Evolutionary conservation across 2,888 invertebrate species (phyloP), one percentile per base, ranked within the genome.

Genomic region (Unio pictorum): DNA sequence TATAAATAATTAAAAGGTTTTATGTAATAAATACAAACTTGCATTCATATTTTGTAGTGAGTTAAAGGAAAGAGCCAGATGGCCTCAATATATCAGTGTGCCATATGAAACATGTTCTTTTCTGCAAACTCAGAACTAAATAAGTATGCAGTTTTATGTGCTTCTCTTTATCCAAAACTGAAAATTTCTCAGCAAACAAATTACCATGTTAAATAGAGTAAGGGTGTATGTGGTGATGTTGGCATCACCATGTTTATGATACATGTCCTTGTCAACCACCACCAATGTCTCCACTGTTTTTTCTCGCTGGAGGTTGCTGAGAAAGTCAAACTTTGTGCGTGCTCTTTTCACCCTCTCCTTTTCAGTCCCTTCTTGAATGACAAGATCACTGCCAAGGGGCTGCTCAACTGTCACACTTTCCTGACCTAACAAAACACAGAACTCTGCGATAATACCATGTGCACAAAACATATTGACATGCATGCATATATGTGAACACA

Each of bases 161-260:
- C 7, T 34, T 45, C 45, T 45, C 45, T 45, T 45, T 45, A 11
- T 1, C 45, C 3, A 1, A 45, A 45, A 45, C 8, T 34, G 34
- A 45, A 45, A 45, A 15, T 45, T 45, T 45, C 15, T 45, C 8
- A 45, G 15, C 15, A 45, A 45, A 34, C 11, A 55, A 75, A 81
- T 75, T 72, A 87, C 87, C 87, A 88, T 88, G 73, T 87, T 88
- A 63, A 88, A 86, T n/a, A 88, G 74, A 17, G 87, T 87, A 5
- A 88, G 83, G 0, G 86, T 84, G 71, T 86, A 88, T 5, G 85
- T 86, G 34, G 88, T 87, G 54, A 88, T 79, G 70, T 88, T 87
- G n/a, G 86, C 79, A 55, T 84, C 82, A 30, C 87, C 87, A 67
- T 88, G 88, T 66, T 80, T 82, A 66, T 82, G 76, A 61, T 86